A percentile compares a stretch with the other conserved stretches of the same genome.
phyloP scores from a whole-genome alignment of 2,797 vertebrate species.

The Okamejei kenojei region DNA sequence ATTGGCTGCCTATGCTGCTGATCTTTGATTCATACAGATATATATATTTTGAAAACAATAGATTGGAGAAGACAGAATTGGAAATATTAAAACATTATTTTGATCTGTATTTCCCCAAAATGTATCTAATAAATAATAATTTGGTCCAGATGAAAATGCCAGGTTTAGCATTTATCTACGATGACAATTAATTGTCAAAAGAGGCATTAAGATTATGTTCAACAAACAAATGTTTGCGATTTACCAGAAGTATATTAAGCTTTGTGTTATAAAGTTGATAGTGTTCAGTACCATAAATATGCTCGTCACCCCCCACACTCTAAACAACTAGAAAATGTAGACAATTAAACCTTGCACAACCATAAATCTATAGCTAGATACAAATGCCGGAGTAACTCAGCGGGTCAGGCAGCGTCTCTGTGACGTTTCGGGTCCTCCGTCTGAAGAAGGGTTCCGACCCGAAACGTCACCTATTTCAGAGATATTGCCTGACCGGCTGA shows the following conservation, averaged over 20 bases:
- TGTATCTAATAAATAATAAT: background rate
- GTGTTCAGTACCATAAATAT: background rate
- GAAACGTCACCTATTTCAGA: too few species aligned
- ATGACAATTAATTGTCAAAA: background rate
- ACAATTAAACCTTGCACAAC: background rate
- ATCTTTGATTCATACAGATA: background rate
- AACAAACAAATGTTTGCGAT: background rate
- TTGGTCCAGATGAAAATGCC: background rate
- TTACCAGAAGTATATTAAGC: background rate
- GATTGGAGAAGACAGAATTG: background rate
- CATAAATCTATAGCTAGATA: background rate
- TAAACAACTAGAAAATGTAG: background rate
- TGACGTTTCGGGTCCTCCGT: too few species aligned
- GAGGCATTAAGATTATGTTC: too few species aligned
- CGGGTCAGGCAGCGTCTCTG: too few species aligned
- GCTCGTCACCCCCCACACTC: background rate
- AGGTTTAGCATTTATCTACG: background rate
- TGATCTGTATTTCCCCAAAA: background rate
- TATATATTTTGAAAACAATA: background rate
- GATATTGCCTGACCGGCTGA: too few species aligned
- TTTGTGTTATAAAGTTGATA: background rate
- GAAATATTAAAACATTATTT: slow-evolving; percentile 6
- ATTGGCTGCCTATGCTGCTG: background rate
- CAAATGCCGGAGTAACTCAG: too few species aligned
- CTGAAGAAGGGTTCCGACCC: too few species aligned